phyloP scores from a whole-genome alignment of 2,797 vertebrate genomes.

The Sciurus vulgaris region DNA sequence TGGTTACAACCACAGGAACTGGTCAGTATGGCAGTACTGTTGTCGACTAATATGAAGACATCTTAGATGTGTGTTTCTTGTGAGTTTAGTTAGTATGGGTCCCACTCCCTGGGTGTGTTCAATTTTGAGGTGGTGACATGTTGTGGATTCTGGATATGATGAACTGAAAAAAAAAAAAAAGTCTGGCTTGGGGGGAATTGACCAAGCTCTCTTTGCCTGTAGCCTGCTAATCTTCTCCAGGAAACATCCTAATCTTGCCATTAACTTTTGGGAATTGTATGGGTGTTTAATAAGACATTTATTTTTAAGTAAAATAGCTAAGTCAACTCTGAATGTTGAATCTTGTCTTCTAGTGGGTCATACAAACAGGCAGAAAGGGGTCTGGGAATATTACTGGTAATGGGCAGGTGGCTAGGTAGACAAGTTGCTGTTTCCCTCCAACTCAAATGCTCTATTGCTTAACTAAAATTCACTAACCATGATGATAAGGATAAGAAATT shows the following conservation, averaged over 20 bases:
- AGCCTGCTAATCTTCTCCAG: conserved; percentile 2
- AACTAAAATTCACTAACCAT: conserved; percentile 19
- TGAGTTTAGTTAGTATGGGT: background rate
- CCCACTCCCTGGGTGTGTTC: background rate
- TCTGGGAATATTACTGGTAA: background rate
- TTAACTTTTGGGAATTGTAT: conserved; percentile 66
- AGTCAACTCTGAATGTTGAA: conserved; percentile 5
- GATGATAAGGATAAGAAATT: conserved; percentile 23
- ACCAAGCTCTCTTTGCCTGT: conserved; percentile 40
- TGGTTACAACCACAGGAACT: background rate
- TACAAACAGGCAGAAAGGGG: background rate
- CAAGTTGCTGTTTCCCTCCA: background rate
- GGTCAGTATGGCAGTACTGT: background rate
- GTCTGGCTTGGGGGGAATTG: background rate
- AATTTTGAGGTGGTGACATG: conserved; percentile 34
- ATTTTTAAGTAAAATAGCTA: conserved; percentile 44
- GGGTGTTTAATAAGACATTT: conserved; percentile 37
- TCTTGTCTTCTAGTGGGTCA: background rate
- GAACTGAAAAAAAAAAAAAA: background rate
- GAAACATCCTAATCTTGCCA: conserved; percentile 13
- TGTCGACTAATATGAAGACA: background rate
- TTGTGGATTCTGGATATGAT: background rate
- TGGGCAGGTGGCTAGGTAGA: background rate
- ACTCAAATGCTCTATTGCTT: background rate
- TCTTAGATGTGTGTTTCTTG: background rate